Conservation (phyloP, 2,797 vertebrate genomes). For the Hippocampus kuda region DNA sequence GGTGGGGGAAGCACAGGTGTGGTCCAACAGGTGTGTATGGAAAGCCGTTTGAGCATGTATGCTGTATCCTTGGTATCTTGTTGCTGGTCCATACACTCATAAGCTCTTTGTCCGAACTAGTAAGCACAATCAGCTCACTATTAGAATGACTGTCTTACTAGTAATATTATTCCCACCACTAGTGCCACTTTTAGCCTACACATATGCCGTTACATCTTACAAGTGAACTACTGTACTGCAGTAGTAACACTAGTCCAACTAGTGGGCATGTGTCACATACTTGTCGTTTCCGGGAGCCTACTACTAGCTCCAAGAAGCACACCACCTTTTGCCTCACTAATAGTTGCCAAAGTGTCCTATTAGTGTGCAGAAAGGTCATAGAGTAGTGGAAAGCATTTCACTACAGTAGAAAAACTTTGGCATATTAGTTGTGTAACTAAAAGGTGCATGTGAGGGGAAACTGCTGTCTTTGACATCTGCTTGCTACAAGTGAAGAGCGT, state of each 20-base stretch:
- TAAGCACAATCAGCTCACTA: background rate
- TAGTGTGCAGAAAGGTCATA: too few relatives aligned
- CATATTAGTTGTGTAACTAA: background rate
- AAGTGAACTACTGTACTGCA: too few relatives aligned
- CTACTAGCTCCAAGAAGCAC: too few relatives aligned
- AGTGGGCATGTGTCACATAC: too few relatives aligned
- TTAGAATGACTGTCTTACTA: background rate
- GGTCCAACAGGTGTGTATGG: constrained; percentile 47
- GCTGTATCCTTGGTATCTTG: background rate
- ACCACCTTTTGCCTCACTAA: too few relatives aligned
- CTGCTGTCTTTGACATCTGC: background rate
- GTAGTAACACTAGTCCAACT: too few relatives aligned
- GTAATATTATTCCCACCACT: background rate
- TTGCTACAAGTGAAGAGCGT: background rate
- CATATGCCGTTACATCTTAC: too few relatives aligned
- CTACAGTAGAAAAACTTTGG: background rate
- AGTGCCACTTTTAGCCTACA: background rate
- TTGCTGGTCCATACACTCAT: background rate
- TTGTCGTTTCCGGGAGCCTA: too few relatives aligned
- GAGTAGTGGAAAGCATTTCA: background rate
- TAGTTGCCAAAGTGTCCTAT: too few relatives aligned
- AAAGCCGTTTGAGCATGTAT: background rate
- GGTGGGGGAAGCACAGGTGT: constrained; percentile 43
- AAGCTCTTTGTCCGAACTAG: background rate
- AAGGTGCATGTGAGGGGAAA: background rate